Percentiles rank a stretch among this genome's conserved stretches.
phyloP scores from a whole-genome alignment of 1,140 invertebrate genomes.

The Brachionus rubens region DNA sequence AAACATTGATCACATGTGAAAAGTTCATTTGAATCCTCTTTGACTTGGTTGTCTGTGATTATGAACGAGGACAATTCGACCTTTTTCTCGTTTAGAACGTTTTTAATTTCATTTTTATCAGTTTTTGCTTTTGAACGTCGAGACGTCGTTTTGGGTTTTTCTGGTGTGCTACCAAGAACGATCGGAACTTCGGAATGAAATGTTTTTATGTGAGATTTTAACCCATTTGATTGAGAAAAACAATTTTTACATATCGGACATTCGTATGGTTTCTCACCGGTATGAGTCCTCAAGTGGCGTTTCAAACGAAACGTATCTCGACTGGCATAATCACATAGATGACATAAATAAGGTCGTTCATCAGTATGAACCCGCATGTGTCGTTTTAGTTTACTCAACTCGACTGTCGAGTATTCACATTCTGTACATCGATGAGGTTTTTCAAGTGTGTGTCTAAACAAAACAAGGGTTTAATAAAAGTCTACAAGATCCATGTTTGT shows the following conservation, averaged over 20 bases:
- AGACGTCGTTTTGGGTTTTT: background rate
- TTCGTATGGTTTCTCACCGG: slow-evolving; percentile 83
- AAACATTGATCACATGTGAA: slow-evolving; percentile 40
- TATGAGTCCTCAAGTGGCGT: slow-evolving; percentile 86
- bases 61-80: slow-evolving; percentile 3
- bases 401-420: slow-evolving; percentile 90
- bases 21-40: background rate
- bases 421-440: slow-evolving; percentile 90
- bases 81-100: background rate
- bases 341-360: slow-evolving; percentile 70
- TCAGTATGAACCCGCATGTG: slow-evolving; percentile 90
- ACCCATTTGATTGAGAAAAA: slow-evolving; percentile 86
- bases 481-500: no score
- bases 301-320: slow-evolving; percentile 94
- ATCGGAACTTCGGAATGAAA: slow-evolving; percentile 73
- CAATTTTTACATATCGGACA: slow-evolving; percentile 82
- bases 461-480: slow-evolving; percentile 66
- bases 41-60: background rate
- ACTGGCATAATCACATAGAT: slow-evolving; percentile 92
- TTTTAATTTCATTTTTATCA: background rate
- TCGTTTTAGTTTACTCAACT: slow-evolving; percentile 83
- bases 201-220: slow-evolving; percentile 73
- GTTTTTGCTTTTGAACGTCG: background rate
- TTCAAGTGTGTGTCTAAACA: slow-evolving; percentile 75
- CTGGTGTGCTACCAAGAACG: background rate